Evolutionary conservation across 2,113 vertebrate genomes (phyloP).

Genomic region (Coptodon rendalli): DNA sequence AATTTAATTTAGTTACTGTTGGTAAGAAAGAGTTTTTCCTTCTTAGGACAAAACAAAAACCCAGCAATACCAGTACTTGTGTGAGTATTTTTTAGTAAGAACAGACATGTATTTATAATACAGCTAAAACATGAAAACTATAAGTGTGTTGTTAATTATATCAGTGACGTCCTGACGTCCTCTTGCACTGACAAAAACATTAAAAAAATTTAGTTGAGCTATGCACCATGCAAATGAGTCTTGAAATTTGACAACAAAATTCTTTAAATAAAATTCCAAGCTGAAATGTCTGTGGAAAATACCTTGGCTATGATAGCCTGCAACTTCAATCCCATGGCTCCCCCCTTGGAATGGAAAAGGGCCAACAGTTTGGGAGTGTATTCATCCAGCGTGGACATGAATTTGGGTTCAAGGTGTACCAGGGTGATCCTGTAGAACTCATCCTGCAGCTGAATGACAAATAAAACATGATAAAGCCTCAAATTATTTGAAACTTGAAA

Average conservation of each 20-base stretch:
- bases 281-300: background rate
- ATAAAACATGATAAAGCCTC: accelerated
- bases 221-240: background rate
- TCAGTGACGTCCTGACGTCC: background rate
- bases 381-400: background rate
- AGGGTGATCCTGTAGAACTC: background rate
- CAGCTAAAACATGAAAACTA: accelerated
- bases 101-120: accelerated
- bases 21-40: accelerated
- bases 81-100: background rate
- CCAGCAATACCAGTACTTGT: background rate
- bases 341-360: background rate
- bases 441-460: background rate
- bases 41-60: background rate
- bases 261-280: background rate
- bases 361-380: background rate
- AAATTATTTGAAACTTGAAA: accelerated
- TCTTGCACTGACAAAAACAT: background rate
- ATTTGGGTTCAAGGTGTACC: background rate
- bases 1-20: background rate
- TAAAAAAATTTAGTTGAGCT: accelerated
- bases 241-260: background rate
- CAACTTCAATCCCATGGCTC: background rate
- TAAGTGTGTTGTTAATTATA: background rate
- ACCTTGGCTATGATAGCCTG: background rate